Base-by-base conservation (phyloP, 2,113 vertebrate genomes). In the Murina feae region DNA sequence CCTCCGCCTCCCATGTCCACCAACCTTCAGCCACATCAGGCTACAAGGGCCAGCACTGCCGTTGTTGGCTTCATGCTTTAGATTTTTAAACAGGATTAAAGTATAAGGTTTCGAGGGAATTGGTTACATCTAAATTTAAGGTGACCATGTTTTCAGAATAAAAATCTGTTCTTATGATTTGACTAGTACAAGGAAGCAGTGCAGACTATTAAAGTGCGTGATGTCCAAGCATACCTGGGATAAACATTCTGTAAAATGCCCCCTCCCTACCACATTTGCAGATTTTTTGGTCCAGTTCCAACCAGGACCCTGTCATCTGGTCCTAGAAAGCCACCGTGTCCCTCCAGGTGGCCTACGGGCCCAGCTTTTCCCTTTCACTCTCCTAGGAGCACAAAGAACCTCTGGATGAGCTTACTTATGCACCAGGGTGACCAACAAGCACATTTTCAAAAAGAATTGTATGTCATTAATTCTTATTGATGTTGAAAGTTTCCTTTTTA, bases 401-500 rank as follows among this genome's bases (percentile, higher is more conserved):
- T 63, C 55, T 4, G 69, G 51, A 71, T 6, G 35, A 0, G 42
- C 21, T 75, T 35, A 13, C 47, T 37, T 35, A n/a, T 42, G 53
- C 12, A 71, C 63, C 91, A 69, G 78, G 65, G 88, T 96, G 71
- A 86, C 42, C 76, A 4, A 85, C 94, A 85, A 35, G 89, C 92
- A 81, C 76, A 75, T 96, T 87, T 71, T 35, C 90, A 76, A 82
- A 93, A 51, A 10, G 8, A 35, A 72, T 2, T 79, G 35, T n/a
- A 72, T 1, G 44, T 18, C 68, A 89, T 89, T 75, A 87, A 89
- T 90, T 39, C 68, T 92, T 90, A 32, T 71, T 83, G 97, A 96
- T 74, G 93, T 47, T 95, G 95, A 97, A 97, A 94, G 88, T 96
- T 96, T 68, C 82, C 96, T 98, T 98, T 98, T 98, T 96, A 97